Evolutionary conservation across 2,888 invertebrate species (phyloP), one percentile per base, ranked within the genome.

Genomic region (Pyralis farinalis): DNA sequence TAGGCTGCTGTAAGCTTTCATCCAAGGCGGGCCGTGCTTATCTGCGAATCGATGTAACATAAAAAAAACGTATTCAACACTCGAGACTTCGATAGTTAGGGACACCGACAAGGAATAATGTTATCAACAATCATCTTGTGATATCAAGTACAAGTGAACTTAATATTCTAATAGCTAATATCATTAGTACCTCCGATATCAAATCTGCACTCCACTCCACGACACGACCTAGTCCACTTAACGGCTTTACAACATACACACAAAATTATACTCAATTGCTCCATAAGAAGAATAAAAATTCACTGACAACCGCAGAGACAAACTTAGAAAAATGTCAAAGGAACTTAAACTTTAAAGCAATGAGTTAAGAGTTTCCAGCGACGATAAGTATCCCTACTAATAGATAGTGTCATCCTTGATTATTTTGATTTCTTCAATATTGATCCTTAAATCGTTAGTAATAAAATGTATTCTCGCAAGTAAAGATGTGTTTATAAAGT

Each of bases 161-260:
- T 31, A 32, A 37, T 37, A 37, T 32, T 22, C 22, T 31, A 37
- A 25, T 12, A 37, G 31, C 37, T 30, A 37, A 37, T 31, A 31
- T 21, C 37, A 34, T 8, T 36, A 36, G 29, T 36, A 36, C 29
- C 36, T 16, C 11, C 12, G n/a, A 12, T 25, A 37, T 37, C 37
- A 31, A n/a, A n/a, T n/a, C 3, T 7, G 12, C 31, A 37, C 37
- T 32, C n/a, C n/a, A 12, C 25, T 31, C 37, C 22, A 3, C 8
- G 21, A n/a, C 9, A 7, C 22, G 22, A 12, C 32, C 11, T 8
- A n/a, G 4, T 12, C 7, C 8, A 12, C 31, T 7, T 29, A 11
- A 30, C 30, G 32, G 6, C 11, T 20, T 16, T 2, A 3, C 4
- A 16, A 16, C 16, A 16, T 16, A 3, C 16, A 16, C 16, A 16